Evolutionary conservation across 2,113 vertebrate genomes (phyloP), one percentile per base, ranked within the genome.

Genomic region (Gallinago undulata): DNA sequence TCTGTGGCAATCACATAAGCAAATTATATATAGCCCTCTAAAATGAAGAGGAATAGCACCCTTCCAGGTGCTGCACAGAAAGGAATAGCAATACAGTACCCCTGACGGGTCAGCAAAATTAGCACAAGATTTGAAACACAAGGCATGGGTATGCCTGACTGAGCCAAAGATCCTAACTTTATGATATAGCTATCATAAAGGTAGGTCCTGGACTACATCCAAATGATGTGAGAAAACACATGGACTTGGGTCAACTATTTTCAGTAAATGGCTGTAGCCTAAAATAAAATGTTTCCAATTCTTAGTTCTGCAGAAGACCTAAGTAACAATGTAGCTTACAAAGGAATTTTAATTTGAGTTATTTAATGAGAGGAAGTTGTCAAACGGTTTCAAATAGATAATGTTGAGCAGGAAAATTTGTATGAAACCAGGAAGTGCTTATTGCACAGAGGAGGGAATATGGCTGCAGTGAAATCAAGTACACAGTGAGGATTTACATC

Each of bases 151-250:
- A 14, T 31, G 21, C 19, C 28, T 64, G 55, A 23, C 25, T 47
- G 48, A 60, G 33, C 48, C 31, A 72, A 14, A 69, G 28, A 23
- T 48, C 35, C 23, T 22, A 35, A 4, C n/a, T 75, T 72, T 31
- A 13, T 0, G 1, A 30, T 68, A 1, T 21, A 39, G 11, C 4
- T 74, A 2, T 41, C 35, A 37, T 37, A 8, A 37, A 37, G 35
- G 35, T 37, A 91, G 10, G 10, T 43, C 39, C 22, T 31, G 24
- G 24, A 50, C 88, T 86, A 77, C 80, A 63, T 87, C 37, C 57
- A 63, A 2, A 24, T 22, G 8, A 9, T 18, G 15, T 3, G 2
- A 7, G 9, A 27, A 50, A 39, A 48, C 31, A 30, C 35, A 21
- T 48, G 41, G 35, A 28, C 14, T 68, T 73, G 45, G 19, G 48